Conservation (phyloP, 1,140 invertebrate species). For the Aporrectodea caliginosa region DNA sequence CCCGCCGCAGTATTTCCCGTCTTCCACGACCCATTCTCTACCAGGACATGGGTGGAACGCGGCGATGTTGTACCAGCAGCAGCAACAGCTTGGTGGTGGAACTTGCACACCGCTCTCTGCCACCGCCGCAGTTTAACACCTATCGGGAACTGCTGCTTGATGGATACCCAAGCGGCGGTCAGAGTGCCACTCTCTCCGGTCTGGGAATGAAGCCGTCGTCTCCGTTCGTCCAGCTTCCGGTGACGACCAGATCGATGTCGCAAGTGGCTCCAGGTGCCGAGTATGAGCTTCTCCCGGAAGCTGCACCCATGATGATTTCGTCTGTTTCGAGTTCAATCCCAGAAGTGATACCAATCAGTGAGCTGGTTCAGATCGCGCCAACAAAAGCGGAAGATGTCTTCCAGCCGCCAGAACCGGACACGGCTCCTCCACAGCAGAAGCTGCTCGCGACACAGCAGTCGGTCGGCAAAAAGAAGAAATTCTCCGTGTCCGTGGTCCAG, state of each 20-base stretch:
- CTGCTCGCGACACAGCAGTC: not conserved
- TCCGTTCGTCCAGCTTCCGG: not conserved
- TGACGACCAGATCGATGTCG: not conserved
- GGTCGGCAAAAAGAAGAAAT: not conserved
- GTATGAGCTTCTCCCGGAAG: too few relatives aligned
- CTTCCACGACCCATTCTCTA: not conserved
- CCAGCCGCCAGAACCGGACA: too few relatives aligned
- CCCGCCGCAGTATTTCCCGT: conserved; percentile 1
- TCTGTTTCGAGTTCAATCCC: too few relatives aligned
- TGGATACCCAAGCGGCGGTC: not conserved
- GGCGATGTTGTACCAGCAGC: not conserved
- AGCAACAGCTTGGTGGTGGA: not conserved
- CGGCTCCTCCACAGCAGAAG: not conserved
- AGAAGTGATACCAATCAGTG: too few relatives aligned
- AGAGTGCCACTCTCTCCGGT: not conserved
- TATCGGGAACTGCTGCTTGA: too few relatives aligned
- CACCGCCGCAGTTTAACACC: too few relatives aligned
- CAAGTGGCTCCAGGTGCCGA: too few relatives aligned
- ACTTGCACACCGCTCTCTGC: not conserved
- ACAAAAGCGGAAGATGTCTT: too few relatives aligned
- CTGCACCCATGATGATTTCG: too few relatives aligned
- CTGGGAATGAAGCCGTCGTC: not conserved
- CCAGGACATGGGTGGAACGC: conserved; percentile 1
- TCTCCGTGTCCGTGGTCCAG: not conserved
- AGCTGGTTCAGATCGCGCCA: too few relatives aligned